These are phyloP conservation scores for Cryptosula pallasiana DNA, from an alignment of 2,888 invertebrate genomes.

Conservation along the genomic window DNA sequence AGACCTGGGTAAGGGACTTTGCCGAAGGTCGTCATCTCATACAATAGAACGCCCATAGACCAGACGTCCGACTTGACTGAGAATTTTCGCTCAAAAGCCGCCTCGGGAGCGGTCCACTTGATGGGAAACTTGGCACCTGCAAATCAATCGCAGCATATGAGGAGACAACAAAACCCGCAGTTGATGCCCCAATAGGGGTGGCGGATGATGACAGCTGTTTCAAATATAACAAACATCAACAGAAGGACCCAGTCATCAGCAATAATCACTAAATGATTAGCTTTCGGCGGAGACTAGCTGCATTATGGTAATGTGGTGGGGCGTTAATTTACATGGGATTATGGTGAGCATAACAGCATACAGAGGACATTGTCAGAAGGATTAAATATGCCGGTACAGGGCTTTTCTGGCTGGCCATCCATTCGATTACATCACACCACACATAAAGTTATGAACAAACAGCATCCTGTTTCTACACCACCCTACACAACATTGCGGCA, in stretches of 20 bases:
- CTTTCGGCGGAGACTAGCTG: not conserved
- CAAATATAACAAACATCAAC: not conserved
- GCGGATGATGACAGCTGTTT: not conserved
- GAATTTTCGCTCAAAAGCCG: constrained; percentile 87
- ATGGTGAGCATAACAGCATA: constrained; percentile 15
- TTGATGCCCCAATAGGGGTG: too few relatives aligned
- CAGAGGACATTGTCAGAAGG: constrained; percentile 19
- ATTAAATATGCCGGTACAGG: constrained; percentile 19
- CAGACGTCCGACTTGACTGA: constrained; percentile 98
- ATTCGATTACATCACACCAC: too few relatives aligned
- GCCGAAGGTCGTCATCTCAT: constrained; percentile 92
- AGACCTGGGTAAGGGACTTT: constrained; percentile 92
- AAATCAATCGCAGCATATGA: too few relatives aligned
- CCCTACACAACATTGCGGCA: too few relatives aligned
- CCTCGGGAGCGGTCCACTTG: constrained; percentile 97
- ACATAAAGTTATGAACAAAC: too few relatives aligned
- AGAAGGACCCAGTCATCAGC: not conserved
- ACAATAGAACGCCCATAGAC: constrained; percentile 94
- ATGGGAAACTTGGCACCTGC: constrained; percentile 86
- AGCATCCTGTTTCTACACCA: too few relatives aligned
- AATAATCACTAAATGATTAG: constrained; percentile 14
- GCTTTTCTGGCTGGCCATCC: not conserved
- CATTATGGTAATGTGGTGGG: not conserved
- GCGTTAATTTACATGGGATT: constrained; percentile 20
- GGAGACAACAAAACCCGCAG: too few relatives aligned